Evolutionary conservation across 2,113 vertebrate genomes (phyloP).

Genomic region (Sturnus vulgaris): DNA sequence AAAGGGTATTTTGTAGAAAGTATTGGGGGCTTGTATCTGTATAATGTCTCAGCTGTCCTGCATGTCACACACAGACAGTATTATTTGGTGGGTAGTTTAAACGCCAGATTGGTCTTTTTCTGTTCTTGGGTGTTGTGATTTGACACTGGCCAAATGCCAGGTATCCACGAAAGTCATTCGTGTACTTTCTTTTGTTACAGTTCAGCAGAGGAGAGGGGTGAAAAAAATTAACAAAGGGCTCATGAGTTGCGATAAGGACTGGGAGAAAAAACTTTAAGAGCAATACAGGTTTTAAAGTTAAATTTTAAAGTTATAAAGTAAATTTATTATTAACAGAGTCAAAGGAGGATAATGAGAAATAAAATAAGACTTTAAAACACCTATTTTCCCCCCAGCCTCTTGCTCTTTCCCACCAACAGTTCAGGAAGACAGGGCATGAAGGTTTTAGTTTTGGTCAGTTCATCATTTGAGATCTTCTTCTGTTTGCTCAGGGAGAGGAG

Average conservation of each 20-base stretch:
- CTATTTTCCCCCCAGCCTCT: background rate
- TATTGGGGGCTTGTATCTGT: background rate
- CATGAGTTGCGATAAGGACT: background rate
- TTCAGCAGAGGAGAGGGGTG: background rate
- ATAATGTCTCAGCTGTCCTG: background rate
- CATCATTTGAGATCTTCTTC: rapidly evolving
- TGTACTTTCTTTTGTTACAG: background rate
- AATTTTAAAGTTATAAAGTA: background rate
- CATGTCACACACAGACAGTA: background rate
- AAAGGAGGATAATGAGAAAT: background rate
- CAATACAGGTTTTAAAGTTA: background rate
- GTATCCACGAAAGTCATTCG: background rate
- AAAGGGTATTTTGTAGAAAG: background rate
- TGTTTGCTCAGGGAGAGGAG: background rate
- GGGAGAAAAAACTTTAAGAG: background rate
- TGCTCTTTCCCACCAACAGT: rapidly evolving
- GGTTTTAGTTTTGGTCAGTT: background rate
- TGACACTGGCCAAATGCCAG: background rate
- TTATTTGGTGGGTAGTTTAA: background rate
- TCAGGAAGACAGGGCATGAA: background rate
- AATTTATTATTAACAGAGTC: background rate
- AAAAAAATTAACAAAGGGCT: background rate
- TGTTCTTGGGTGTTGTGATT: background rate
- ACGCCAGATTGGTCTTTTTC: background rate
- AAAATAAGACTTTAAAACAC: background rate